These are phyloP conservation scores for Bothrops jararaca DNA, from an alignment of 2,113 vertebrate species.

Conservation along the genomic window DNA sequence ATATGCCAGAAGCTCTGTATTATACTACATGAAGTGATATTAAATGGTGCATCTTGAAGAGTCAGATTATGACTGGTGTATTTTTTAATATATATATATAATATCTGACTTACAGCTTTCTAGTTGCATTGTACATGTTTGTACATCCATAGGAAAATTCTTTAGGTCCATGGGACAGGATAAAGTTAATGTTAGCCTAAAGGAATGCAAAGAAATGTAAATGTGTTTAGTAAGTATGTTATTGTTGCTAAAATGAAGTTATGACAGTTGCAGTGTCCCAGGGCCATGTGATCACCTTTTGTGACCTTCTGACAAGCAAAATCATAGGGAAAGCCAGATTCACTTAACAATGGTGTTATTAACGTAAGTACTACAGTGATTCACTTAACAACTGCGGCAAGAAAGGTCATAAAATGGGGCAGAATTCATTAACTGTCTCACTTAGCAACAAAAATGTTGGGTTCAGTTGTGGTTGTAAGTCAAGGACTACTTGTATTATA, in stretches of 20 bases:
- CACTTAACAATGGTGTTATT: too few species aligned
- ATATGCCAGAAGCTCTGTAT: neutral
- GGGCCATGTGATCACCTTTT: too few species aligned
- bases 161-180: slow-evolving; percentile 99
- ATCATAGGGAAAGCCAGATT: too few species aligned
- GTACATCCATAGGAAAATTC: slow-evolving; percentile 98
- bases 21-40: neutral
- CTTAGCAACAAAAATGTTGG: neutral
- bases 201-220: neutral
- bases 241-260: neutral
- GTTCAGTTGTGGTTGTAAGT: neutral
- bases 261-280: too few species aligned
- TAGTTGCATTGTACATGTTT: slow-evolving; percentile 97
- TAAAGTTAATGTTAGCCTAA: slow-evolving; percentile 92
- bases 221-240: slow-evolving; percentile 31
- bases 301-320: too few species aligned
- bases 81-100: slow-evolving; percentile 18
- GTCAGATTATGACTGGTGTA: neutral
- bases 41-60: neutral
- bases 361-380: too few species aligned
- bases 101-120: slow-evolving; percentile 87
- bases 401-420: neutral
- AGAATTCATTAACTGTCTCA: neutral
- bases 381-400: too few species aligned
- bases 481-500: neutral